phyloP scores from a whole-genome alignment of 2,888 invertebrate species.

The Aleiodes leptofemur region DNA sequence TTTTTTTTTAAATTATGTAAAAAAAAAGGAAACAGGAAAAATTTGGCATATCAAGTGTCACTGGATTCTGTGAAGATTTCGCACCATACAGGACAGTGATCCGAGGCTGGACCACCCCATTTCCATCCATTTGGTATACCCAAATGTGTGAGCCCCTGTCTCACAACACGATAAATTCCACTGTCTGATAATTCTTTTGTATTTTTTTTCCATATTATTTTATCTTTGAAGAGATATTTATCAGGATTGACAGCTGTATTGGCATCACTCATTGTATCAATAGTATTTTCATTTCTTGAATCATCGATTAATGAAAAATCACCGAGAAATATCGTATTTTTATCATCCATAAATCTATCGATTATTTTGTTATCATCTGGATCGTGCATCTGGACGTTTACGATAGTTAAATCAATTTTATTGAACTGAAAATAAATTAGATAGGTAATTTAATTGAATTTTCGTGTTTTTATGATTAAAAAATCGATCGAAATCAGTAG shows the following conservation, averaged over 20 bases:
- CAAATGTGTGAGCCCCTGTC: constrained; percentile 84
- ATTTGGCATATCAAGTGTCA: constrained; percentile 48
- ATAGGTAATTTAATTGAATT: too few relatives aligned
- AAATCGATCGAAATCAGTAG: too few relatives aligned
- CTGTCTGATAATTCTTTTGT: constrained; percentile 68
- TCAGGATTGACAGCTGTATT: constrained; percentile 56
- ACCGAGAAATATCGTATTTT: constrained; percentile 61
- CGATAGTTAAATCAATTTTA: constrained; percentile 57
- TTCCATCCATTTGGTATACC: constrained; percentile 90
- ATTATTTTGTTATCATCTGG: constrained; percentile 55
- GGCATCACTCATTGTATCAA: constrained; percentile 51
- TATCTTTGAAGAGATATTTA: constrained; percentile 55
- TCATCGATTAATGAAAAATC: constrained; percentile 61
- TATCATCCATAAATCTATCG: constrained; percentile 54
- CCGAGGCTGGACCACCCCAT: constrained; percentile 88
- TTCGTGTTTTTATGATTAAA: too few relatives aligned
- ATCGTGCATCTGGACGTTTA: constrained; percentile 58
- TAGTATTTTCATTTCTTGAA: constrained; percentile 40
- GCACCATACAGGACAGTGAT: constrained; percentile 86
- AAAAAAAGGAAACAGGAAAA: neutral
- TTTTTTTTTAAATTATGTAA: neutral
- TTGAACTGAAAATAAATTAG: constrained; percentile 55
- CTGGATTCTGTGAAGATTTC: constrained; percentile 77
- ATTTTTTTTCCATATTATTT: constrained; percentile 58
- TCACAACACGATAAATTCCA: constrained; percentile 80